These are phyloP conservation scores for Drosophila nr. medialis DNA, from an alignment of 2,888 invertebrate genomes.

Conservation along the genomic window DNA sequence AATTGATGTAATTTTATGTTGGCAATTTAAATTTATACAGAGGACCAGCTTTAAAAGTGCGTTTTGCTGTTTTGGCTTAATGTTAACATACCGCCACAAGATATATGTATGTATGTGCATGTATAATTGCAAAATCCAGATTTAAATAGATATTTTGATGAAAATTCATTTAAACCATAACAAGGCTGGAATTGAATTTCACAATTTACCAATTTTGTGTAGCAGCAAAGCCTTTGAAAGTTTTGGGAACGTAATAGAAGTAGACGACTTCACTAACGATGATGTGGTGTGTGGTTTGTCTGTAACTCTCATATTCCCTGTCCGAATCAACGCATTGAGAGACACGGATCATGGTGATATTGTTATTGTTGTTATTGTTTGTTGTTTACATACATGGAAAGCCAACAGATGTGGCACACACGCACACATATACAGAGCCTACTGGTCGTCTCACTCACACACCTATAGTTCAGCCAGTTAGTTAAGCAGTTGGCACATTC, in stretches of 20 bases:
- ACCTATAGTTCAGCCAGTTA: constrained; percentile 63
- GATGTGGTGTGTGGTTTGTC: constrained; percentile 1
- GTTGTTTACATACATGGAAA: constrained; percentile 2
- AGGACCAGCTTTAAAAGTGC: not conserved
- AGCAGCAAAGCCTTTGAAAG: not conserved
- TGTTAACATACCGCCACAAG: not conserved
- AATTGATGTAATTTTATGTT: not conserved
- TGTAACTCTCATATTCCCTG: constrained; percentile 19
- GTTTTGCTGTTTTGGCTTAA: not conserved
- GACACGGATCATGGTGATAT: constrained; percentile 16
- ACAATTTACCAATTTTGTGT: not conserved
- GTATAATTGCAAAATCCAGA: not conserved
- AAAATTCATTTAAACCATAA: not conserved
- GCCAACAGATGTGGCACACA: constrained; percentile 2
- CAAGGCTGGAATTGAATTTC: not conserved
- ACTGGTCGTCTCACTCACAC: constrained; percentile 26
- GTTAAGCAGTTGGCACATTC: constrained; percentile 69
- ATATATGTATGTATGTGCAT: not conserved
- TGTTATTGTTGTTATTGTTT: constrained; percentile 24
- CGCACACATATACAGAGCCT: not conserved
- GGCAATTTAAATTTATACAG: not conserved
- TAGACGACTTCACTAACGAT: not conserved
- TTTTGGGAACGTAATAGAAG: not conserved
- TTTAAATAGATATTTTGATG: not conserved
- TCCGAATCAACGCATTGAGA: constrained; percentile 7